A percentile compares a stretch with the other conserved stretches of the same genome.
Evolutionary conservation across 2,113 vertebrate species (phyloP).

Genomic region (Corvus moneduloides): DNA sequence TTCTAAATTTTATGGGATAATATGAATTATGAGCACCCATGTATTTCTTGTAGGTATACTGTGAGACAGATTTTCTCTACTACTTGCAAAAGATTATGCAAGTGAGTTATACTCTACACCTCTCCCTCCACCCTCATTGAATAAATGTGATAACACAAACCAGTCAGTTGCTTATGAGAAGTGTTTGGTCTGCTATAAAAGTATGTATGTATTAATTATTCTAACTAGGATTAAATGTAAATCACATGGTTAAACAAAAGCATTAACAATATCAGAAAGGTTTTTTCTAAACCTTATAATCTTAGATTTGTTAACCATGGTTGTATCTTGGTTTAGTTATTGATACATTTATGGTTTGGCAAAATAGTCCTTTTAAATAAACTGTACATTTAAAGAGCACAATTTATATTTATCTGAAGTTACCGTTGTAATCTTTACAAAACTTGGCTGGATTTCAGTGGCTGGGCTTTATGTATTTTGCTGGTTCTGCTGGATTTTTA

Average conservation of each 20-base stretch:
- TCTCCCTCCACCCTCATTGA: neutral
- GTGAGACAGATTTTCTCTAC: neutral
- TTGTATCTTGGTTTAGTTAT: constrained; percentile 27
- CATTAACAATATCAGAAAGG: neutral
- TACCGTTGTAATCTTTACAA: constrained; percentile 47
- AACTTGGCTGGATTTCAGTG: constrained; percentile 47
- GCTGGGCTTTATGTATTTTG: constrained; percentile 48
- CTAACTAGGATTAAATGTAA: neutral
- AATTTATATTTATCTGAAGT: constrained; percentile 50
- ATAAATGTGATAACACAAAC: neutral
- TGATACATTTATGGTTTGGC: constrained; percentile 16
- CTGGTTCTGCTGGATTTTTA: constrained; percentile 64
- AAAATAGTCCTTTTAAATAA: constrained; percentile 49
- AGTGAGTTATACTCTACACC: neutral
- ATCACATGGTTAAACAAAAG: neutral
- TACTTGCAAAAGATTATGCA: neutral
- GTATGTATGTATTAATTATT: neutral
- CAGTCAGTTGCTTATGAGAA: neutral
- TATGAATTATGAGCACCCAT: constrained; percentile 28
- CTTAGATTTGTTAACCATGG: neutral
- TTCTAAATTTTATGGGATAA: constrained; percentile 50
- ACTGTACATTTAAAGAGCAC: constrained; percentile 24
- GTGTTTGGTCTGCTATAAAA: neutral
- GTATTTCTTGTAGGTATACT: constrained; percentile 24
- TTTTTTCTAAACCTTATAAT: neutral